Evolutionary conservation across 2,888 invertebrate genomes (phyloP).

Genomic region (Chydorus sphaericus): DNA sequence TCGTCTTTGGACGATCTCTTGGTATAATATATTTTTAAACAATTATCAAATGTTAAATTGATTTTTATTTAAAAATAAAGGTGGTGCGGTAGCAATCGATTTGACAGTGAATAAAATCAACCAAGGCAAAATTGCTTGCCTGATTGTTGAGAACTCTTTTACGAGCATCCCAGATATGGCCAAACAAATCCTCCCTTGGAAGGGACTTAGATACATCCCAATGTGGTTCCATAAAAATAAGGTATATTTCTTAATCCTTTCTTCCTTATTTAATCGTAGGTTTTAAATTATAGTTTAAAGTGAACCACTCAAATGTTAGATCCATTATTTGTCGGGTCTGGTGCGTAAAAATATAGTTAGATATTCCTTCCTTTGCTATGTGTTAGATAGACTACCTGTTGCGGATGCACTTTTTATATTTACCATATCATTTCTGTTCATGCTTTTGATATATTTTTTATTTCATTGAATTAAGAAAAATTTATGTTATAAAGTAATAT

Average conservation of each 20-base stretch:
- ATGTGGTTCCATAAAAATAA: slow-evolving; percentile 78
- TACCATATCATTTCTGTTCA: too few relatives aligned
- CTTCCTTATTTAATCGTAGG: slow-evolving; percentile 15
- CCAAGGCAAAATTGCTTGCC: slow-evolving; percentile 62
- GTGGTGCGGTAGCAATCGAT: slow-evolving; percentile 85
- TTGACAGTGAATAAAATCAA: slow-evolving; percentile 61
- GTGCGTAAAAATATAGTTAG: too few relatives aligned
- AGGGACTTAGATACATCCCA: slow-evolving; percentile 58
- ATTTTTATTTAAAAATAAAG: slow-evolving; percentile 29
- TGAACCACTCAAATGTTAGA: too few relatives aligned
- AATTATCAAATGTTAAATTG: not conserved
- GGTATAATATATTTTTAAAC: slow-evolving; percentile 34
- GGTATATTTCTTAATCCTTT: slow-evolving; percentile 35
- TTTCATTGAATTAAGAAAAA: too few relatives aligned
- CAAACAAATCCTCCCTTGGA: slow-evolving; percentile 58
- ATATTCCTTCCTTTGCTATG: too few relatives aligned
- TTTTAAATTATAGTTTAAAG: too few relatives aligned
- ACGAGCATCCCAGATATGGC: slow-evolving; percentile 90
- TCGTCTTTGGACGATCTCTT: slow-evolving; percentile 78
- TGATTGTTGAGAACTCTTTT: slow-evolving; percentile 88
- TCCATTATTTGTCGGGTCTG: too few relatives aligned
- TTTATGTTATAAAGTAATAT: too few relatives aligned
- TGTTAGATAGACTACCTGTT: too few relatives aligned
- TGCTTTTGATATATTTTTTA: too few relatives aligned
- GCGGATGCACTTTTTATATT: too few relatives aligned